These are phyloP conservation scores for Ectobius pallidus DNA, from an alignment of 2,888 invertebrate species.

Conservation along the genomic window DNA sequence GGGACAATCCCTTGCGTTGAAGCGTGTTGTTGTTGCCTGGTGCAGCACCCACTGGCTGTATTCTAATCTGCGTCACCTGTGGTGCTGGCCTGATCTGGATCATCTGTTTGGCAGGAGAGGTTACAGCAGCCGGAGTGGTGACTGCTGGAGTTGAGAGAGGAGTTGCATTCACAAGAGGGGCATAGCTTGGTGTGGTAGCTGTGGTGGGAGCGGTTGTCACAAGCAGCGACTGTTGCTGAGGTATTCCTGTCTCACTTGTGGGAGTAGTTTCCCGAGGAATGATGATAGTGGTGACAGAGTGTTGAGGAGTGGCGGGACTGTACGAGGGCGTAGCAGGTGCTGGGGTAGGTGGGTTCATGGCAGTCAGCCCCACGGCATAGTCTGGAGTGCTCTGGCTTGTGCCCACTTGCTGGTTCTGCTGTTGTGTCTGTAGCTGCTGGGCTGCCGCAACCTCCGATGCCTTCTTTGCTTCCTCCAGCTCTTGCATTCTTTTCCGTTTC, in stretches of 20 bases:
- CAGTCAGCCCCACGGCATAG: slow-evolving; percentile 79
- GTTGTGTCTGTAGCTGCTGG: slow-evolving; percentile 51
- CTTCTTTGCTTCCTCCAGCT: slow-evolving; percentile 63
- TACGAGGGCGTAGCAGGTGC: slow-evolving; percentile 42
- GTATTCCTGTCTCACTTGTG: slow-evolving; percentile 18
- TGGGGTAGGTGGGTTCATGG: slow-evolving; percentile 61
- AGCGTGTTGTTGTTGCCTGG: slow-evolving; percentile 55
- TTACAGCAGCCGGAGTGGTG: slow-evolving; percentile 27
- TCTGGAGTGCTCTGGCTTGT: slow-evolving; percentile 69
- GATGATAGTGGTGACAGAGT: slow-evolving; percentile 50
- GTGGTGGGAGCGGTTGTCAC: slow-evolving; percentile 6
- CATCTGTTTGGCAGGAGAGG: slow-evolving; percentile 39
- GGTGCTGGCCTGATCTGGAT: slow-evolving; percentile 46
- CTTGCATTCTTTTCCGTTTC: slow-evolving; percentile 82
- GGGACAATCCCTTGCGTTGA: slow-evolving; percentile 70
- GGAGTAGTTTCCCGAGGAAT: slow-evolving; percentile 48
- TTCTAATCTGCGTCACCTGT: slow-evolving; percentile 62
- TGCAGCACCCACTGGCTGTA: slow-evolving; percentile 58
- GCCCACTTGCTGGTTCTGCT: slow-evolving; percentile 51
- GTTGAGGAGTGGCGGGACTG: slow-evolving; percentile 46
- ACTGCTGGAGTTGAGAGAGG: slow-evolving; percentile 45
- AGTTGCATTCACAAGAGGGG: slow-evolving; percentile 52
- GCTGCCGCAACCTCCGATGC: slow-evolving; percentile 66
- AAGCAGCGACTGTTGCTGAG: slow-evolving; percentile 4
- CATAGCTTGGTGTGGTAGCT: slow-evolving; percentile 55